Conservation (phyloP, 2,888 invertebrate species). For the Petrophora chlorosata region DNA sequence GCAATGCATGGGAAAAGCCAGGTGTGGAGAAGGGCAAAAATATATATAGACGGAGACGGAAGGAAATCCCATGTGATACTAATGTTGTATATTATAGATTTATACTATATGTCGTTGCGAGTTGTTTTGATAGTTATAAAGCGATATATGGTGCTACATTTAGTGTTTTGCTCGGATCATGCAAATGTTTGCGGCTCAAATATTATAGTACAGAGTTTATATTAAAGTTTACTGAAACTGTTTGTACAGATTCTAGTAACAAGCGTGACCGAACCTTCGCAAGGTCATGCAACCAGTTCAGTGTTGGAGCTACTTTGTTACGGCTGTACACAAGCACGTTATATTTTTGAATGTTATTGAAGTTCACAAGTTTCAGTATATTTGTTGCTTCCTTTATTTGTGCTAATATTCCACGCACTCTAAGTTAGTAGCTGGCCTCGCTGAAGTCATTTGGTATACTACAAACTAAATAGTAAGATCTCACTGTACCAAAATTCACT, state of each 20-base stretch:
- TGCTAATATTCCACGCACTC: not conserved
- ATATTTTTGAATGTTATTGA: slow-evolving; percentile 12
- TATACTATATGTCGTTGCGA: slow-evolving; percentile 18
- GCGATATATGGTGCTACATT: slow-evolving; percentile 34
- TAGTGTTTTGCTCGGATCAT: slow-evolving; percentile 37
- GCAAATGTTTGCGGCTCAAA: slow-evolving; percentile 42
- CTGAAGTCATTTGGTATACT: slow-evolving; percentile 3
- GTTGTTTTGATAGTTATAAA: slow-evolving; percentile 13
- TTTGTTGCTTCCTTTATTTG: slow-evolving; percentile 16
- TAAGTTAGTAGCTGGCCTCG: not conserved
- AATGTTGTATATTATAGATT: slow-evolving; percentile 4
- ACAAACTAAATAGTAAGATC: slow-evolving; percentile 23
- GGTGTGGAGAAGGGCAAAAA: slow-evolving; percentile 28
- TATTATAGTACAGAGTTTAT: slow-evolving; percentile 32
- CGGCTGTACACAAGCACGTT: slow-evolving; percentile 21
- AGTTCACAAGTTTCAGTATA: slow-evolving; percentile 25
- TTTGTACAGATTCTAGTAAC: slow-evolving; percentile 25
- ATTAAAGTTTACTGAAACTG: slow-evolving; percentile 27
- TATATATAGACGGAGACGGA: slow-evolving; percentile 14
- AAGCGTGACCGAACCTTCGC: slow-evolving; percentile 4
- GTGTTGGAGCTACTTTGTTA: slow-evolving; percentile 21
- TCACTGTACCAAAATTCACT: slow-evolving; percentile 11
- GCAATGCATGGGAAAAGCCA: slow-evolving; percentile 41
- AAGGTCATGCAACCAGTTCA: slow-evolving; percentile 6
- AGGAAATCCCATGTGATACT: slow-evolving; percentile 21